Evolutionary conservation across 2,113 vertebrate genomes (phyloP).

Genomic region (Planiliza haematocheilus): DNA sequence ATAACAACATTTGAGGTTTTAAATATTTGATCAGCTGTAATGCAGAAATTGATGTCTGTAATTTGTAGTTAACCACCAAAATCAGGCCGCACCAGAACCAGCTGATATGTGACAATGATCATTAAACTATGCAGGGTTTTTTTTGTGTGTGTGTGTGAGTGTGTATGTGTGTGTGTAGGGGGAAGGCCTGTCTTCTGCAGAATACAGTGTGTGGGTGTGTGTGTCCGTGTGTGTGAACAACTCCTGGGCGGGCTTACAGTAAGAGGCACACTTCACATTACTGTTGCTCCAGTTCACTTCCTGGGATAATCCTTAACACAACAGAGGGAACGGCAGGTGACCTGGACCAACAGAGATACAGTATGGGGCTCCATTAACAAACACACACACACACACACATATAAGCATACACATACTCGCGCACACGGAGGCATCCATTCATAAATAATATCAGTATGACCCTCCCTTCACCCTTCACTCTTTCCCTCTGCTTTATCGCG

Average conservation of each 20-base stretch:
- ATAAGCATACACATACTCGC: conserved; percentile 37
- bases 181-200: conserved; percentile 9
- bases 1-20: too few species aligned
- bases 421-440: conserved; percentile 70
- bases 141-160: conserved; percentile 6
- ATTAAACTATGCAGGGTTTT: conserved; percentile 23
- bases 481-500: conserved; percentile 37
- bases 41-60: too few species aligned
- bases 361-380: conserved; percentile 72
- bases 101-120: not conserved
- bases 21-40: too few species aligned
- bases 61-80: too few species aligned
- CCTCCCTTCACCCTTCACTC: conserved; percentile 65
- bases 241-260: conserved; percentile 57
- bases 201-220: conserved; percentile 35
- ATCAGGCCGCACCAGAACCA: too few species aligned
- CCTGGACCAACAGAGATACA: conserved; percentile 72
- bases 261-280: conserved; percentile 76
- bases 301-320: conserved; percentile 82
- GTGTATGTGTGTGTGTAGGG: conserved; percentile 20
- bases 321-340: conserved; percentile 79
- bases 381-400: conserved; percentile 58
- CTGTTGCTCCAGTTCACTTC: conserved; percentile 82
- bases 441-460: conserved; percentile 77
- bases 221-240: conserved; percentile 46